phyloP scores from a whole-genome alignment of 2,797 vertebrate genomes.

The Cichlasoma orientale region DNA sequence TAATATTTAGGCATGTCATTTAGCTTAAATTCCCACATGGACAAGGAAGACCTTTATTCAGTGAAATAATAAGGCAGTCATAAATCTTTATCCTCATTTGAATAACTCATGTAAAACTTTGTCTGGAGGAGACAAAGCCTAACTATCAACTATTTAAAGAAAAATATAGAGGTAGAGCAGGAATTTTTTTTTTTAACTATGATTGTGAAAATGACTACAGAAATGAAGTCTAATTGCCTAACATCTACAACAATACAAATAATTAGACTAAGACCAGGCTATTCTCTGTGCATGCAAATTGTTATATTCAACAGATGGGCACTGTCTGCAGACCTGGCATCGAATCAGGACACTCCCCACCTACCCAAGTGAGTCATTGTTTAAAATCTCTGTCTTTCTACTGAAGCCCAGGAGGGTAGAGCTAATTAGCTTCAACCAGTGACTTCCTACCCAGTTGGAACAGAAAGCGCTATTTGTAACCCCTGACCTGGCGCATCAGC shows the following conservation, averaged over 20 bases:
- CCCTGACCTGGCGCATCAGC: constrained; percentile 60
- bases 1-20: constrained; percentile 66
- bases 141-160: constrained; percentile 7
- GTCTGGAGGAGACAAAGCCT: constrained; percentile 16
- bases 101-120: constrained; percentile 46
- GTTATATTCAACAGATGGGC: constrained; percentile 61
- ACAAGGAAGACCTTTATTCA: constrained; percentile 48
- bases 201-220: neutral
- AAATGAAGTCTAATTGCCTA: neutral
- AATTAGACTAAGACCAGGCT: constrained; percentile 6
- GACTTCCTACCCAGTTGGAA: constrained; percentile 68
- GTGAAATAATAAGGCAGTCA: constrained; percentile 44
- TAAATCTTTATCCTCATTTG: constrained; percentile 58
- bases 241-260: constrained; percentile 9
- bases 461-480: constrained; percentile 44
- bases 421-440: constrained; percentile 67
- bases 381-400: constrained; percentile 47
- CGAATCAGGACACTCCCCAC: constrained; percentile 54
- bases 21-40: constrained; percentile 51
- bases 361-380: constrained; percentile 60
- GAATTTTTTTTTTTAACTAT: neutral
- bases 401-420: constrained; percentile 45
- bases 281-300: constrained; percentile 5
- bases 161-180: neutral
- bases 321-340: constrained; percentile 51